Percentiles rank a stretch among this genome's conserved stretches.
Evolutionary conservation across 2,797 vertebrate genomes (phyloP).

Genomic region (Notoglanidium macrostoma): DNA sequence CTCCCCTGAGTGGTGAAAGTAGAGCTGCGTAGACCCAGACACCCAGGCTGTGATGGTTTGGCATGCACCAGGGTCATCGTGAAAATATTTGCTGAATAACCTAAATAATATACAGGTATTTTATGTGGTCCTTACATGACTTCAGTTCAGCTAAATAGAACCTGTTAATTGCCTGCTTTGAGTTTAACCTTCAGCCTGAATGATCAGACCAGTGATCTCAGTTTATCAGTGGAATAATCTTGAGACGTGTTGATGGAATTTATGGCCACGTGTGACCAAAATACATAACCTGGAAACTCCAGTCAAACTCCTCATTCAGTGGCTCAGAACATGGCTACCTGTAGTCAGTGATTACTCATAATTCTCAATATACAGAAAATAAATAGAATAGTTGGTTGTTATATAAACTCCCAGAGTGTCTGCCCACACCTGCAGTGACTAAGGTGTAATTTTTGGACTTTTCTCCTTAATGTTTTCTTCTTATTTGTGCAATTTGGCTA

Average conservation of each 20-base stretch:
- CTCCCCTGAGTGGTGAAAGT: background rate
- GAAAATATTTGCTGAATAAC: background rate
- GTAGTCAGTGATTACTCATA: background rate
- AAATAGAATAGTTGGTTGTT: background rate
- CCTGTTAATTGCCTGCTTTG: background rate
- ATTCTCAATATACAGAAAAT: background rate
- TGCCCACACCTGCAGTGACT: background rate
- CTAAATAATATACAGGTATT: background rate
- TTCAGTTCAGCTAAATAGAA: background rate
- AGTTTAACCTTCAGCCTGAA: slow-evolving; percentile 23
- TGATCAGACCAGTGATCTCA: background rate
- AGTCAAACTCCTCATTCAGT: background rate
- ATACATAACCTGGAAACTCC: slow-evolving; percentile 49
- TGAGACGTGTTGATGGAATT: slow-evolving; percentile 59
- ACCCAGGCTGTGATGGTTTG: background rate
- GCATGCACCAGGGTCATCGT: background rate
- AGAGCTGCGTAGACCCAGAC: background rate
- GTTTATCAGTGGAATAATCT: slow-evolving; percentile 18
- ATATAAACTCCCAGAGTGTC: background rate
- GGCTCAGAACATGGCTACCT: background rate
- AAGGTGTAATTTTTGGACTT: background rate
- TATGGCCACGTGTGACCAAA: slow-evolving; percentile 64
- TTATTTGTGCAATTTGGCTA: background rate
- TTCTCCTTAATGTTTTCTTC: background rate
- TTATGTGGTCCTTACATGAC: background rate